Percentiles rank a stretch among this genome's conserved stretches.
These are phyloP conservation scores for Theodoxus fluviatilis DNA, from an alignment of 2,888 invertebrate genomes.

Conservation along the genomic window DNA sequence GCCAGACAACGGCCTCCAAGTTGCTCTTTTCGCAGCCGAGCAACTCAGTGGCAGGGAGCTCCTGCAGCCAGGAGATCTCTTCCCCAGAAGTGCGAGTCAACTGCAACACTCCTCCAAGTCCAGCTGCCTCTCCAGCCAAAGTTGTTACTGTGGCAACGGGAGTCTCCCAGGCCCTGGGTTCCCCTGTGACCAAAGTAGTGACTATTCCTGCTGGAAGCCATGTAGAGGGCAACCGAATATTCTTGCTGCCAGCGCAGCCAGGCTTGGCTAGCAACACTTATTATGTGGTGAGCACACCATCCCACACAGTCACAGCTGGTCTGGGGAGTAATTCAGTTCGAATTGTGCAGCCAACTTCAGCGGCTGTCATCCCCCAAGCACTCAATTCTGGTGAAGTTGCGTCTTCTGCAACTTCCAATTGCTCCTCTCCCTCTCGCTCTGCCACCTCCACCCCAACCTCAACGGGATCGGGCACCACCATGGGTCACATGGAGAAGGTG, in stretches of 20 bases:
- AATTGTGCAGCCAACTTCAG: constrained; percentile 33
- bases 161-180: not conserved
- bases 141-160: constrained; percentile 7
- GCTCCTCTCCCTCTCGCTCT: constrained; percentile 28
- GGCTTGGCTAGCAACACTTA: constrained; percentile 17
- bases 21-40: constrained; percentile 29
- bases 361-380: too few species aligned
- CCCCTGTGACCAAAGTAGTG: too few species aligned
- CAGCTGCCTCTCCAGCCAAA: constrained; percentile 13
- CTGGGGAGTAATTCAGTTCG: too few species aligned
- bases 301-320: too few species aligned
- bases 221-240: too few species aligned
- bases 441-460: constrained; percentile 27
- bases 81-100: too few species aligned
- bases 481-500: constrained; percentile 27
- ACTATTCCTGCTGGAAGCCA: too few species aligned
- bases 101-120: too few species aligned
- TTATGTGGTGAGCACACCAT: constrained; percentile 22
- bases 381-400: too few species aligned
- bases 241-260: constrained; percentile 15
- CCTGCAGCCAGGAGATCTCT: not conserved
- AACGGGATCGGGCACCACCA: constrained; percentile 15
- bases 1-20: constrained; percentile 25
- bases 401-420: too few species aligned
- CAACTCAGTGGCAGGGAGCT: too few species aligned